These are phyloP conservation scores for Etheostoma nigrum DNA, from an alignment of 2,797 vertebrate species.

Conservation along the genomic window DNA sequence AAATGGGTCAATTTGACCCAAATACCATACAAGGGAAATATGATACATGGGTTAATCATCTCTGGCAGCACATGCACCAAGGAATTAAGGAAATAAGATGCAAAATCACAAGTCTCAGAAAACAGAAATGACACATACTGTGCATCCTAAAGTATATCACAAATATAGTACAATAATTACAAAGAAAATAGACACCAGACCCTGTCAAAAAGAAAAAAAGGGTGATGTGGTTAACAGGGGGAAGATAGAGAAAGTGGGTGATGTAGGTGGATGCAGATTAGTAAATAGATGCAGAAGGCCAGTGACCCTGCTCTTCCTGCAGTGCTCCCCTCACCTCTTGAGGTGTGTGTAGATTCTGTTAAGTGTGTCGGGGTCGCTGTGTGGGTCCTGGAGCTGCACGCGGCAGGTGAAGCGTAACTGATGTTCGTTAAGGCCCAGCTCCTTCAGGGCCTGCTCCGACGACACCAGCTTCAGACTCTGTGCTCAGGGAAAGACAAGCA, in stretches of 20 bases:
- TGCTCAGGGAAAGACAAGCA: not conserved
- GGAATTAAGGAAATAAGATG: not conserved
- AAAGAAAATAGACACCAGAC: not conserved
- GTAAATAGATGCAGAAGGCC: not conserved
- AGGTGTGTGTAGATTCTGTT: constrained; percentile 92
- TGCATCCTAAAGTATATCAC: not conserved
- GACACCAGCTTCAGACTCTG: constrained; percentile 94
- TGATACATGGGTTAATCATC: not conserved
- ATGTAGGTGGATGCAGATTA: not conserved
- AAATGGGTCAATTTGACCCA: too few species aligned
- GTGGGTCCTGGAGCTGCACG: constrained; percentile 92
- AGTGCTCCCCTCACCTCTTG: constrained; percentile 84
- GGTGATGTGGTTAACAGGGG: not conserved
- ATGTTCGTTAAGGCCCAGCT: constrained; percentile 94
- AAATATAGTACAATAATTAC: not conserved
- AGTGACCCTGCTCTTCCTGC: not conserved
- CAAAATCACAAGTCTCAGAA: not conserved
- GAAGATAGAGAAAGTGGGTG: not conserved
- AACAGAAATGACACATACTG: not conserved
- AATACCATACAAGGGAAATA: too few species aligned
- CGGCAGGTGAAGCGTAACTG: constrained; percentile 97
- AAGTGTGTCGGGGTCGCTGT: constrained; percentile 92
- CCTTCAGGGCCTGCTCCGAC: constrained; percentile 95
- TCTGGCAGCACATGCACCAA: not conserved
- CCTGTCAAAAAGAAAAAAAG: not conserved